These are phyloP conservation scores for Leucophenga varia DNA, from an alignment of 1,140 invertebrate species.

Conservation along the genomic window DNA sequence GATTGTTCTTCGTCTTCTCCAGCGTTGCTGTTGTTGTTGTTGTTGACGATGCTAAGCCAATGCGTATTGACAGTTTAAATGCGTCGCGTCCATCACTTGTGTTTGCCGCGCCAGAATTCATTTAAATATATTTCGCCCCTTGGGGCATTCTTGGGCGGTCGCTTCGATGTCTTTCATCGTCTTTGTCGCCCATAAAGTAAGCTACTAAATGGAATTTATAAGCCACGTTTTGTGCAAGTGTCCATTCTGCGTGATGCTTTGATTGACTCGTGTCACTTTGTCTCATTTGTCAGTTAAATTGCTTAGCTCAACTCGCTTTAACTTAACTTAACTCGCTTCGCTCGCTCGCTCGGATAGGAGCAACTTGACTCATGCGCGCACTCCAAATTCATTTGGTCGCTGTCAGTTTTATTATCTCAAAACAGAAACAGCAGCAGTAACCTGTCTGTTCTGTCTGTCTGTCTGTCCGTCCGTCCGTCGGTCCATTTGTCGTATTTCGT, in stretches of 20 bases:
- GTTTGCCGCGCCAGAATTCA: constrained; percentile 44
- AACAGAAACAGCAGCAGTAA: too few species aligned
- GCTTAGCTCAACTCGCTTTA: constrained; percentile 16
- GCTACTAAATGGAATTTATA: constrained; percentile 39
- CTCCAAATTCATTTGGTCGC: constrained; percentile 25
- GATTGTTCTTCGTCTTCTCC: constrained; percentile 1
- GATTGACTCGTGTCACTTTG: constrained; percentile 56
- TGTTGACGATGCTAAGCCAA: too few species aligned
- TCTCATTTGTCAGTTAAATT: constrained; percentile 55
- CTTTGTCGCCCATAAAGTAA: neutral
- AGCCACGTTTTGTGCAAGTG: constrained; percentile 20
- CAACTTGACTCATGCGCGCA: too few species aligned
- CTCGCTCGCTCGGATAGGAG: too few species aligned
- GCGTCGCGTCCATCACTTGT: constrained; percentile 52
- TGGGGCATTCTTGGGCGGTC: too few species aligned
- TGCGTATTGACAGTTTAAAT: constrained; percentile 55
- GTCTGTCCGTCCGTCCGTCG: too few species aligned
- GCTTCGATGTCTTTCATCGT: too few species aligned
- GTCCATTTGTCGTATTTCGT: too few species aligned
- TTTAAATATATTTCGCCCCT: constrained; percentile 53
- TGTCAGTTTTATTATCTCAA: constrained; percentile 17
- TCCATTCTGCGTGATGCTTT: constrained; percentile 26
- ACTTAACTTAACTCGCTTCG: too few species aligned
- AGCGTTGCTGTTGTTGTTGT: neutral
- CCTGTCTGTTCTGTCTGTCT: too few species aligned